Conservation (phyloP, 2,113 vertebrate genomes). For the Plestiodon gilberti region DNA sequence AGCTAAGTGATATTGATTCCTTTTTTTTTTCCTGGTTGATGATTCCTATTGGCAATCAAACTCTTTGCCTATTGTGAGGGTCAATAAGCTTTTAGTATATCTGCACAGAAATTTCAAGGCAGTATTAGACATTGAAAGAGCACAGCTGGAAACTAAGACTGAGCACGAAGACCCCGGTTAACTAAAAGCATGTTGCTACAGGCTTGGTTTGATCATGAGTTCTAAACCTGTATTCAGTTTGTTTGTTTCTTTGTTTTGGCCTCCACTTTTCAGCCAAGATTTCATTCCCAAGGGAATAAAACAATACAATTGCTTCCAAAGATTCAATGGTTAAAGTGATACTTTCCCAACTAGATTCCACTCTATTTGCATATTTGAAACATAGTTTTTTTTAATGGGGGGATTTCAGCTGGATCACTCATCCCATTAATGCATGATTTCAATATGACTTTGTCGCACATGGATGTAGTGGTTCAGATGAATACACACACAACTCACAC, state of each 20-base stretch:
- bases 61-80: neutral
- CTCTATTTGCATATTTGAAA: no score
- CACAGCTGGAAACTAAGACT: neutral
- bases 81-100: constrained; percentile 24
- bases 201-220: neutral
- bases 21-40: neutral
- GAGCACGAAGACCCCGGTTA: neutral
- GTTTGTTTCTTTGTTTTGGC: neutral
- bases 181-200: neutral
- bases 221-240: neutral
- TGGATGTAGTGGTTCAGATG: no score
- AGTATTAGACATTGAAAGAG: neutral
- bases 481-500: no score
- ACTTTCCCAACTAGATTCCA: no score
- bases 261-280: neutral
- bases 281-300: neutral
- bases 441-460: no score
- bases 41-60: constrained; percentile 21
- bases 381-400: no score
- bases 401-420: no score
- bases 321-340: neutral
- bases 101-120: neutral
- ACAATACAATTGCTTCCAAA: neutral
- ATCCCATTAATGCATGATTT: no score
- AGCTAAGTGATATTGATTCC: constrained; percentile 4